Evolutionary conservation across 2,797 vertebrate genomes (phyloP), one percentile per base, ranked within the genome.

Genomic region (Eulemur rubriventer): DNA sequence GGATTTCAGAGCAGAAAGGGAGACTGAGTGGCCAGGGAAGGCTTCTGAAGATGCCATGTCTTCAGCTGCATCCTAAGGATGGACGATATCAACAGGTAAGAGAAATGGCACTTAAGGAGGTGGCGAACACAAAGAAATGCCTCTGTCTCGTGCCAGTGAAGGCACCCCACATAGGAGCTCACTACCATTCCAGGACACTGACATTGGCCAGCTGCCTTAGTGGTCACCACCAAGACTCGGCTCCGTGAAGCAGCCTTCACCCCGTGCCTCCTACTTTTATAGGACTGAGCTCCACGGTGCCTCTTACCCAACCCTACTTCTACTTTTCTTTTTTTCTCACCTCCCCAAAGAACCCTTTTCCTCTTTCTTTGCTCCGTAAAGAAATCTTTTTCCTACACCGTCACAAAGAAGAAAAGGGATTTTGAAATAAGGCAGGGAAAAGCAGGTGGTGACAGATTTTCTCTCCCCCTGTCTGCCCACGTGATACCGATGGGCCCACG

Each of bases 401-500:
- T 91, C 72, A 24, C 52, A 48, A 82, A 94, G n/a, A 76, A 30
- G 35, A 61, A 33, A 75, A 70, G 30, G 26, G n/a, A 84, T 46
- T 35, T 41, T 52, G 79, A 84, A 90, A n/a, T 61, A 41, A 26
- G 75, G 57, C 48, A 46, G 9, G n/a, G n/a, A 50, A 78, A 89
- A 95, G 50, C 59, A 16, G 13, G 50, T 13, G 11, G 35, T 1
- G 5, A 85, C 30, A 73, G 33, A 55, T 61, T 78, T 48, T 86
- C 33, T 67, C 61, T 11, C 6, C 33, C 52, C 75, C 78, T n/a
- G 24, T 76, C 72, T 59, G 38, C 41, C 43, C 1, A 10, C n/a
- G 6, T 28, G 48, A 55, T 13, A 38, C 22, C 0, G 1, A n/a
- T 0, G 18, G 35, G 24, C 17, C 48, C 1, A 1, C 6, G 17